Conservation (phyloP, 1,140 invertebrate species). For the Drosophila sproati region DNA sequence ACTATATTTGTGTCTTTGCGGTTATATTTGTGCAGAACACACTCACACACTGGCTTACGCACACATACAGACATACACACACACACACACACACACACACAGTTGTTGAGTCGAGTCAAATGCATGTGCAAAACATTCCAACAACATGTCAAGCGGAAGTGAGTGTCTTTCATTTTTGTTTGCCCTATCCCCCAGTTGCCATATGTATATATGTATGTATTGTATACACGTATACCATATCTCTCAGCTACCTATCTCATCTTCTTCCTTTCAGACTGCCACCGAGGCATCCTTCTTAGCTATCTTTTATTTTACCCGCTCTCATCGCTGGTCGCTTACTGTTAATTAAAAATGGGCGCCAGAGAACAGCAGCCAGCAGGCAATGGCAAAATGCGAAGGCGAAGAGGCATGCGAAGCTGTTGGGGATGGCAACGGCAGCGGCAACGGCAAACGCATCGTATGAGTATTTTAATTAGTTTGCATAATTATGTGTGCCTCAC, state of each 20-base stretch:
- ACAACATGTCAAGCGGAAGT: slow-evolving; percentile 79
- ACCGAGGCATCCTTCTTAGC: slow-evolving; percentile 5
- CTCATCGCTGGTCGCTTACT: slow-evolving; percentile 69
- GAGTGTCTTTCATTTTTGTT: slow-evolving; percentile 83
- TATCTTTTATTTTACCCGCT: slow-evolving; percentile 36
- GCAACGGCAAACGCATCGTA: slow-evolving; percentile 67
- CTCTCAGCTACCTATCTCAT: slow-evolving; percentile 12
- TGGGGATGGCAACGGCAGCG: background rate
- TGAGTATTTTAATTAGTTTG: slow-evolving; percentile 83
- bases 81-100: slow-evolving; percentile 21
- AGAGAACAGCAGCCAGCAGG: slow-evolving; percentile 51
- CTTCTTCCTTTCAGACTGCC: background rate
- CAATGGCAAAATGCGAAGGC: slow-evolving; percentile 28
- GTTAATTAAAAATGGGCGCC: slow-evolving; percentile 80
- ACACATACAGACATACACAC: slow-evolving; percentile 15
- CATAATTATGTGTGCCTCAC: slow-evolving; percentile 75
- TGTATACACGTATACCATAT: background rate
- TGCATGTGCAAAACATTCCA: slow-evolving; percentile 75
- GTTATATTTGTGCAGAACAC: slow-evolving; percentile 74
- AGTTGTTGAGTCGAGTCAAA: slow-evolving; percentile 68
- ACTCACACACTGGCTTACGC: slow-evolving; percentile 19
- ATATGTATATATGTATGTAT: slow-evolving; percentile 1
- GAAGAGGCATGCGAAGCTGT: background rate
- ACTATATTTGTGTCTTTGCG: slow-evolving; percentile 81
- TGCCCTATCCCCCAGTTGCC: slow-evolving; percentile 56